A percentile compares a stretch with the other conserved stretches of the same genome.
Evolutionary conservation across 2,113 vertebrate genomes (phyloP).

Genomic region (Perca schrenkii): DNA sequence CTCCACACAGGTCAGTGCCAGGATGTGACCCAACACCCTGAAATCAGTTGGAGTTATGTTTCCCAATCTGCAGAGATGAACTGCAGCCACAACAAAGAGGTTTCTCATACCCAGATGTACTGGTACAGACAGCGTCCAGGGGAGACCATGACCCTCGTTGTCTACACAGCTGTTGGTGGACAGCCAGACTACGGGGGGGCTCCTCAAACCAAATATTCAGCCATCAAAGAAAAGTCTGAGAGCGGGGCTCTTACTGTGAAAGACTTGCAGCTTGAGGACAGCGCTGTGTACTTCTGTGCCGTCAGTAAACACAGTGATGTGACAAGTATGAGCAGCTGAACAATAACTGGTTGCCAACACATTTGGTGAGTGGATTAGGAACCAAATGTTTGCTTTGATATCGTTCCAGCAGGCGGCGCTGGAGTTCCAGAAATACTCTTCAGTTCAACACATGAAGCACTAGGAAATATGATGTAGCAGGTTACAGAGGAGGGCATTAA

Average conservation of each 20-base stretch:
- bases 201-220: constrained; percentile 46
- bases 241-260: constrained; percentile 31
- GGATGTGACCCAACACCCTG: constrained; percentile 57
- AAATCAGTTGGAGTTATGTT: constrained; percentile 35
- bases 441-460: background rate
- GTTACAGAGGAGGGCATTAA: background rate
- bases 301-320: constrained; percentile 52
- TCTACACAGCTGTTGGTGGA: constrained; percentile 26
- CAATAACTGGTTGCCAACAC: constrained; percentile 28
- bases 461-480: background rate
- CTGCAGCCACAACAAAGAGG: constrained; percentile 64
- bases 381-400: background rate
- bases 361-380: background rate
- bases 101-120: constrained; percentile 36
- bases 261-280: constrained; percentile 50
- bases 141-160: constrained; percentile 35
- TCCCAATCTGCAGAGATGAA: constrained; percentile 51
- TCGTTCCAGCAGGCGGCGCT: constrained; percentile 60
- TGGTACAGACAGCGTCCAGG: constrained; percentile 61
- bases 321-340: constrained; percentile 1
- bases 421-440: constrained; percentile 30
- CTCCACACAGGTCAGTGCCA: constrained; percentile 32
- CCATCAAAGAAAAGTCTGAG: background rate
- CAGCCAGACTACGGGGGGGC: background rate
- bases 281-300: constrained; percentile 57